Evolutionary conservation across 2,113 vertebrate genomes (phyloP).

Genomic region (Gracilinanus agilis): DNA sequence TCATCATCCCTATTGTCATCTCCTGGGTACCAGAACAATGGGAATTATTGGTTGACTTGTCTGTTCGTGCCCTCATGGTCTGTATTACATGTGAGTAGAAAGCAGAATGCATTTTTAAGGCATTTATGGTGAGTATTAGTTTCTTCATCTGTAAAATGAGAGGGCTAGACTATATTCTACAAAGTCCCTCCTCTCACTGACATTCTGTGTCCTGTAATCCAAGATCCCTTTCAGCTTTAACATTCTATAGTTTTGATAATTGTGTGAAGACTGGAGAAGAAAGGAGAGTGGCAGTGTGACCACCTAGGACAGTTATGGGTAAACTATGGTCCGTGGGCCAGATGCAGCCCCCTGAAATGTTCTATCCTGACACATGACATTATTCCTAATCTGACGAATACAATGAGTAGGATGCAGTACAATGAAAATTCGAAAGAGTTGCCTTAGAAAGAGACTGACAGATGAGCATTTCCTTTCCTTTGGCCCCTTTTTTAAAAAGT

Average conservation of each 20-base stretch:
- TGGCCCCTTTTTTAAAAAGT: too few species aligned
- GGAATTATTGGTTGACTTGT: constrained; percentile 85
- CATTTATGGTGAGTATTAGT: not conserved
- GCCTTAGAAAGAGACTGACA: too few species aligned
- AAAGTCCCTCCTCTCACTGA: not conserved
- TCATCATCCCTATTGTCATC: constrained; percentile 87
- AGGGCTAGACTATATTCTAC: not conserved
- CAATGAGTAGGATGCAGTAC: too few species aligned
- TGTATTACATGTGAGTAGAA: constrained; percentile 92
- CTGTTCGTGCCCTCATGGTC: constrained; percentile 88
- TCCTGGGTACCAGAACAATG: constrained; percentile 86
- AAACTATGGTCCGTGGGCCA: too few species aligned
- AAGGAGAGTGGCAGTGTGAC: not conserved
- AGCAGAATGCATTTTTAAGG: not conserved
- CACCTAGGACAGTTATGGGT: too few species aligned
- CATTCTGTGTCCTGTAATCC: not conserved
- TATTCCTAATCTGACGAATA: too few species aligned
- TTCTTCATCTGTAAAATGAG: not conserved
- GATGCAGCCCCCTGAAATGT: too few species aligned
- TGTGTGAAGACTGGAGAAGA: not conserved
- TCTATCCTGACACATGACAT: too few species aligned
- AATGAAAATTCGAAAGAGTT: too few species aligned
- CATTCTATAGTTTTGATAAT: not conserved
- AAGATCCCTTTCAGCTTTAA: not conserved
- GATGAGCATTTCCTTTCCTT: too few species aligned